Evolutionary conservation across 2,888 invertebrate genomes (phyloP).

Genomic region (Drosophila macrospina): DNA sequence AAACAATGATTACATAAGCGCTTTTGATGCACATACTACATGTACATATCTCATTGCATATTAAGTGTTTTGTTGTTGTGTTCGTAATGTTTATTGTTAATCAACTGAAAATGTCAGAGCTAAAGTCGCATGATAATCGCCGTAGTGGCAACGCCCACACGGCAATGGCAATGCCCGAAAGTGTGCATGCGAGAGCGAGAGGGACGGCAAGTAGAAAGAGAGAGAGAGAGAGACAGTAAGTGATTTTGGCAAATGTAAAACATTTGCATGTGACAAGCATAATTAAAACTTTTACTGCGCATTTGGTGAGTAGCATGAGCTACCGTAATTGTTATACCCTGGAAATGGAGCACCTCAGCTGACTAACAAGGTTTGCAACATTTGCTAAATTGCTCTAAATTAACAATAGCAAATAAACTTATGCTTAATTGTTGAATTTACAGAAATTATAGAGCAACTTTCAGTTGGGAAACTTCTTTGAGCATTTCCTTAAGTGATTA

Average conservation of each 20-base stretch:
- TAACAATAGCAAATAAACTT: neutral
- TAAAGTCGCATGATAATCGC: slow-evolving; percentile 36
- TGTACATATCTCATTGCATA: slow-evolving; percentile 5
- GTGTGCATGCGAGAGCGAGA: neutral
- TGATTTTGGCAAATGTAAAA: slow-evolving; percentile 61
- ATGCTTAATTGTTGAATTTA: neutral
- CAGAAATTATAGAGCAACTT: slow-evolving; percentile 11
- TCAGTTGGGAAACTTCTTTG: neutral
- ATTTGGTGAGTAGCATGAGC: slow-evolving; percentile 46
- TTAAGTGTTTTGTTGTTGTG: slow-evolving; percentile 1
- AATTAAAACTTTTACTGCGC: slow-evolving; percentile 70
- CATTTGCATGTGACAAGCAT: slow-evolving; percentile 75
- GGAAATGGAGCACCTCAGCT: neutral
- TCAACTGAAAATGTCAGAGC: slow-evolving; percentile 40
- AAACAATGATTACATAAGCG: slow-evolving; percentile 10
- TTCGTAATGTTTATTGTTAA: slow-evolving; percentile 55
- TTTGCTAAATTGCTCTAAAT: too few species aligned
- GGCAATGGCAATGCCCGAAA: slow-evolving; percentile 7
- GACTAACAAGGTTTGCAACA: too few species aligned
- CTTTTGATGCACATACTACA: slow-evolving; percentile 3
- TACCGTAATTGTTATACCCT: slow-evolving; percentile 50
- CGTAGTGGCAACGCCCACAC: slow-evolving; percentile 44
- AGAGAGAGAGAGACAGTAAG: neutral
- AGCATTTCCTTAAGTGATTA: neutral
- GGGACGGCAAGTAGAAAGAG: neutral